Evolutionary conservation across 1,140 invertebrate species (phyloP).

Genomic region (Lepidurus arcticus): DNA sequence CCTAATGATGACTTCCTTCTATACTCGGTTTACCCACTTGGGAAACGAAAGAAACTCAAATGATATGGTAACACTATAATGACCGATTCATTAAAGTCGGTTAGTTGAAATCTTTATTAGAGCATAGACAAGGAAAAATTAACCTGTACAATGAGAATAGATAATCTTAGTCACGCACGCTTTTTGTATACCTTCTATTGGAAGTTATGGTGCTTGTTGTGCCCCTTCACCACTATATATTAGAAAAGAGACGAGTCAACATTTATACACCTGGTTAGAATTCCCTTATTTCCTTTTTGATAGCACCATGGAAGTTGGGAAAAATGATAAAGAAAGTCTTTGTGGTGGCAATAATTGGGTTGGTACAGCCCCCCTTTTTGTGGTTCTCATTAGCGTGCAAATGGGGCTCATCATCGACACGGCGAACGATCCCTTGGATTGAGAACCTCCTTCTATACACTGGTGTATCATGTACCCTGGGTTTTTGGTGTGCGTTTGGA

Average conservation of each 20-base stretch:
- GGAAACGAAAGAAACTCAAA: neutral
- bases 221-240: neutral
- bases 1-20: neutral
- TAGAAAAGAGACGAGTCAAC: neutral
- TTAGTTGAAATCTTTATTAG: neutral
- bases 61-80: neutral
- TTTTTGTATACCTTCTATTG: neutral
- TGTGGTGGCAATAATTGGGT: slow-evolving; percentile 4
- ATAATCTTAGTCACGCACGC: neutral
- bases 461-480: neutral
- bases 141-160: neutral
- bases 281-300: neutral
- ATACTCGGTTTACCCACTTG: neutral
- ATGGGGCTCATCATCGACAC: slow-evolving; percentile 2
- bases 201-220: neutral
- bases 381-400: slow-evolving; percentile 1
- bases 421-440: neutral
- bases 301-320: neutral
- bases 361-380: slow-evolving; percentile 9
- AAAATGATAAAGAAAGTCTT: neutral
- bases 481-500: neutral
- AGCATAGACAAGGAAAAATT: neutral
- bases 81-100: neutral
- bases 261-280: neutral
- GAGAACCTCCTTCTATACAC: slow-evolving; percentile 3